phyloP scores from a whole-genome alignment of 2,888 invertebrate species.

The Marasmarcha lunaedactyla region DNA sequence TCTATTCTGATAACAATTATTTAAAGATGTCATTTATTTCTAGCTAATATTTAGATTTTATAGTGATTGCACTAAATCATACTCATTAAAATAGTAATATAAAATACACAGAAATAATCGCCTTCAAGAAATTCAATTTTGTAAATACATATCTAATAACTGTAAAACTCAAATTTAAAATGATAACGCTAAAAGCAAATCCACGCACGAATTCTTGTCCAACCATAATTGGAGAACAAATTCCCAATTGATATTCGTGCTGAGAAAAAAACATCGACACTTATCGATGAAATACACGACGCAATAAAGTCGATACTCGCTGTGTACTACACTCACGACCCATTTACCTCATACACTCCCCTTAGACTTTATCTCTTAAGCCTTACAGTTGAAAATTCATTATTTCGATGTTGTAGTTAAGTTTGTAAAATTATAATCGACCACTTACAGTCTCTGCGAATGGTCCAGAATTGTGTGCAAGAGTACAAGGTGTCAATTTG shows the following conservation, averaged over 20 bases:
- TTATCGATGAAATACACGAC: slow-evolving; percentile 57
- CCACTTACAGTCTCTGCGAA: slow-evolving; percentile 64
- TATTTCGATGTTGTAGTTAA: slow-evolving; percentile 11
- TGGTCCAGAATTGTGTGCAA: slow-evolving; percentile 59
- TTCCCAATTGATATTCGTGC: slow-evolving; percentile 66
- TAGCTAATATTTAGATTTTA: too few species aligned
- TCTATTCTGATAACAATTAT: too few species aligned
- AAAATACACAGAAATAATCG: too few species aligned
- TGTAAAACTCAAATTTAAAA: too few species aligned
- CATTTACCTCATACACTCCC: slow-evolving; percentile 16
- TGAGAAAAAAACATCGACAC: slow-evolving; percentile 61
- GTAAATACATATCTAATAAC: too few species aligned
- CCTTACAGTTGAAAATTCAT: slow-evolving; percentile 19
- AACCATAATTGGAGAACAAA: slow-evolving; percentile 65
- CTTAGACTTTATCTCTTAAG: slow-evolving; percentile 8
- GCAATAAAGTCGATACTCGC: slow-evolving; percentile 48
- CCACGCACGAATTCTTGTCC: slow-evolving; percentile 47
- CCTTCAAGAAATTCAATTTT: too few species aligned
- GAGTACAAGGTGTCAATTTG: slow-evolving; percentile 69
- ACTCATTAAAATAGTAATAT: too few species aligned
- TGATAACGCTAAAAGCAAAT: slow-evolving; percentile 16
- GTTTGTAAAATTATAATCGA: slow-evolving; percentile 51
- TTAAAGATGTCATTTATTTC: too few species aligned
- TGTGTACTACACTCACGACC: slow-evolving; percentile 24
- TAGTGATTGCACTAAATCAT: too few species aligned